Conservation (phyloP, 2,113 vertebrate species). For the Calidris pygmaea region DNA sequence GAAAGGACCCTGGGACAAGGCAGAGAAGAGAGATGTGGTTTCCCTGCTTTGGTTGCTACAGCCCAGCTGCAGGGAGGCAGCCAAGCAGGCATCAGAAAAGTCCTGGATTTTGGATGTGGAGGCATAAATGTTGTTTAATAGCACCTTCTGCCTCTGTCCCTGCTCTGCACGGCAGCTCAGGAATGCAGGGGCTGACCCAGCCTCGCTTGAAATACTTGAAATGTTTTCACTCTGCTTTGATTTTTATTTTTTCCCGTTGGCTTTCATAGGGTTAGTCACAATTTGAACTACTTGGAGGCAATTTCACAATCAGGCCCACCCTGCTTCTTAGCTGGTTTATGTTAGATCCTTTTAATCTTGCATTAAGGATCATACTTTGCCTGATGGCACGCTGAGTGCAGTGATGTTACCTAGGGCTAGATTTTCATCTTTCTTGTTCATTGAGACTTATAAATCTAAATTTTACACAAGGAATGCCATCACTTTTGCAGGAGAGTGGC, state of each 20-base stretch:
- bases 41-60: neutral
- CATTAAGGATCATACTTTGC: neutral
- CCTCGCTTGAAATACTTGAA: neutral
- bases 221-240: slow-evolving; percentile 10
- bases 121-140: neutral
- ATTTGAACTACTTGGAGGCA: neutral
- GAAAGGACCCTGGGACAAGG: neutral
- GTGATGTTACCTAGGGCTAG: neutral
- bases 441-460: neutral
- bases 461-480: neutral
- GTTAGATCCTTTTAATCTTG: neutral
- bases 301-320: neutral
- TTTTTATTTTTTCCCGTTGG: neutral
- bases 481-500: neutral
- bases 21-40: neutral
- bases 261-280: neutral
- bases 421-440: neutral
- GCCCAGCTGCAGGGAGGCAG: neutral
- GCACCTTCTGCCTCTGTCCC: slow-evolving; percentile 3
- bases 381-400: neutral
- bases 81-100: neutral
- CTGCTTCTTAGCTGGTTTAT: neutral
- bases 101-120: neutral
- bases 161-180: neutral
- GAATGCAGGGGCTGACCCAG: neutral